A percentile compares a stretch with the other conserved stretches of the same genome.
These are phyloP conservation scores for Rousettus madagascariensis DNA, from an alignment of 2,797 vertebrate species.

Conservation along the genomic window DNA sequence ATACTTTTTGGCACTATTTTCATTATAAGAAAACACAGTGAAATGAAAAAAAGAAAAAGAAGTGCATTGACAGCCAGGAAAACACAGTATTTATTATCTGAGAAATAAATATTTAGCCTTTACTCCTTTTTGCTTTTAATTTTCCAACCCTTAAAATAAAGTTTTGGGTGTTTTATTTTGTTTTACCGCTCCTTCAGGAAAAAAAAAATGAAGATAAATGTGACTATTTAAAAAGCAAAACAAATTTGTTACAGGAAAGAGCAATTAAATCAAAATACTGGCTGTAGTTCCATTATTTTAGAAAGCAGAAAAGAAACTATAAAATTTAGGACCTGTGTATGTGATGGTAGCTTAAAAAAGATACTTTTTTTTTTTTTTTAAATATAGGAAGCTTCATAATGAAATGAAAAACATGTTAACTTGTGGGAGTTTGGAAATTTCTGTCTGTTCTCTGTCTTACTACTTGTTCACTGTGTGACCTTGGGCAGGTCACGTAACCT, in stretches of 20 bases:
- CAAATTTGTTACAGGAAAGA: background rate
- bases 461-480: background rate
- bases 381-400: fast-evolving
- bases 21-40: background rate
- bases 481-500: background rate
- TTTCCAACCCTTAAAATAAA: slow-evolving; percentile 10
- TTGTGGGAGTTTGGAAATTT: background rate
- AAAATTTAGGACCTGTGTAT: background rate
- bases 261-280: background rate
- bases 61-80: background rate
- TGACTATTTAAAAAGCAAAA: background rate
- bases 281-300: background rate
- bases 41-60: background rate
- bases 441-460: background rate
- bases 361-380: background rate
- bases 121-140: background rate
- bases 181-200: background rate
- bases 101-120: background rate
- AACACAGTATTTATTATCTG: background rate
- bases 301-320: background rate
- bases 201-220: background rate
- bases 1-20: background rate
- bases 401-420: background rate
- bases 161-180: background rate
- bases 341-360: background rate